Evolutionary conservation across 2,888 invertebrate species (phyloP).

Genomic region (Agyllia agylla): DNA sequence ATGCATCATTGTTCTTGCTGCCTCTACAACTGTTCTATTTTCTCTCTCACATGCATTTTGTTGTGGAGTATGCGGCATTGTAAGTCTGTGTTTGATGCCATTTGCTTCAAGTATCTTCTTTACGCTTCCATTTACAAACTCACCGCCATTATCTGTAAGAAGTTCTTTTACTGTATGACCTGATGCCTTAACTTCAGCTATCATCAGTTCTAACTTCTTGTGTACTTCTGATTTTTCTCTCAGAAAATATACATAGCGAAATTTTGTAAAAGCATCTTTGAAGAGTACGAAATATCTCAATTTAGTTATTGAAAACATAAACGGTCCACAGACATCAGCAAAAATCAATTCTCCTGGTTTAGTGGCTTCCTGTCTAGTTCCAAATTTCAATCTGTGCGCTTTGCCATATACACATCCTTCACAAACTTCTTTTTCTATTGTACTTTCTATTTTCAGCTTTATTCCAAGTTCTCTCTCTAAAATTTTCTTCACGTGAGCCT

Average conservation of each 20-base stretch:
- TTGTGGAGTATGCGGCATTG: background rate
- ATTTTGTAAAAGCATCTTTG: background rate
- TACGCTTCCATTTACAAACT: background rate
- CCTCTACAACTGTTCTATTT: background rate
- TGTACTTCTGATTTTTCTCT: background rate
- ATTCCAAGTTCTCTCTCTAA: background rate
- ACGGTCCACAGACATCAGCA: conserved; percentile 54
- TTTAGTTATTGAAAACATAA: background rate
- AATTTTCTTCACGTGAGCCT: background rate
- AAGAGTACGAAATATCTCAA: background rate
- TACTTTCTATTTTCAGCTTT: background rate
- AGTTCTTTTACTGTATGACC: background rate
- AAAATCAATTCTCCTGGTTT: background rate
- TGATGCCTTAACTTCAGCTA: background rate
- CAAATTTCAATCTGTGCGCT: background rate
- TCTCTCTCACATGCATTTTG: background rate
- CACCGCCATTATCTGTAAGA: background rate
- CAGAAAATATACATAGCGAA: background rate
- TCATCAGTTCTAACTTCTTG: background rate
- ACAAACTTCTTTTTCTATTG: background rate
- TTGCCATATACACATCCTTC: background rate
- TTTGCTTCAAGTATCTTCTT: background rate
- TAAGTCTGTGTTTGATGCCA: background rate
- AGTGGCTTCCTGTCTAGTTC: background rate
- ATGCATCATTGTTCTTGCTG: background rate